Base-by-base conservation (phyloP, 2,888 invertebrate species). In the Hypselothyrea guttata region DNA sequence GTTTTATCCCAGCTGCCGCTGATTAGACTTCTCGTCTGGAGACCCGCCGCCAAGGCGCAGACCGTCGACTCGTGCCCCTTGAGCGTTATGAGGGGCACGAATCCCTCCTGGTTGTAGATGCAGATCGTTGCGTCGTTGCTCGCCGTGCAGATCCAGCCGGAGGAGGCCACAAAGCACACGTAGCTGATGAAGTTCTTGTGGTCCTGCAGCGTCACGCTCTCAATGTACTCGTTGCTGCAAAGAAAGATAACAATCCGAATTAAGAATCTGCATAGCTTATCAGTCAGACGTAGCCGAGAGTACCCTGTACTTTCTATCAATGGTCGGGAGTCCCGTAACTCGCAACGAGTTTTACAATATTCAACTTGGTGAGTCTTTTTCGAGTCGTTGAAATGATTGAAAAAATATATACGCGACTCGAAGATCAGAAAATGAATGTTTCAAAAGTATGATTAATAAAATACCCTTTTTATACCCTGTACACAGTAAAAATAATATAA, bases 1-100 rank as follows among this genome's bases (percentile, higher is more conserved):
- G 96, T 95, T 68, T 92, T 93, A 88, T 99, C 98, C 98, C 98
- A 98, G 41, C 98, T 98, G 35, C 97, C 96, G 86, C 96, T 97
- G 49, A 95, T 89, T 78, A 96, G 91, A 7, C 92, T 91, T 46
- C 92, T 92, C 46, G 91, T 87, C 52, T 89, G 86, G 0, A 90
- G 67, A 0, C 91, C 92, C 18, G 89, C 89, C 0, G 90, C 86
- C 45, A 93, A 86, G 22, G 90, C 86, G 73, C 92, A 92, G 0
- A 93, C 93, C 82, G 88, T 89, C 0, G 79, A 75, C 0, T 79
- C 84, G 87, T 98, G 97, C 0, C 96, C 96, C 76, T 93, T 93
- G 4, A 97, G 90, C 28, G 92, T 93, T 42, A 93, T 91, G 28
- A 94, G 90, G 0, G 96, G 94, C 41, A 92, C 90, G 12, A 92